Conservation (phyloP, 2,113 vertebrate species). For the Anoplopoma fimbria region DNA sequence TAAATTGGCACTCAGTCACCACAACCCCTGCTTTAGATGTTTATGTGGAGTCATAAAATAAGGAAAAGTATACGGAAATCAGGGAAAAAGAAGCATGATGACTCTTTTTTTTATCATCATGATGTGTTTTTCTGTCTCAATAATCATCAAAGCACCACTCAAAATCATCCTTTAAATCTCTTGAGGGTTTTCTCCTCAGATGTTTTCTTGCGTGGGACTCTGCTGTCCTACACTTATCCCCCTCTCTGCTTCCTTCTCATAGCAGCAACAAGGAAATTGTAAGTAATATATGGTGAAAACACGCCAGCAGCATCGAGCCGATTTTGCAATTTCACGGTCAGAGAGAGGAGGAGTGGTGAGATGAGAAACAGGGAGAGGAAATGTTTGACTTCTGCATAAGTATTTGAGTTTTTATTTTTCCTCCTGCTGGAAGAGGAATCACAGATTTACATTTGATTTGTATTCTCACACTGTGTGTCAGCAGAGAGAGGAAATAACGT, state of each 20-base stretch:
- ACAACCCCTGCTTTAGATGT: neutral
- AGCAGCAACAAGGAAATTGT: constrained; percentile 29
- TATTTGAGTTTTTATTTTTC: neutral
- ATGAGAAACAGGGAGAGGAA: constrained; percentile 37
- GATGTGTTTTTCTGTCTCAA: constrained; percentile 8
- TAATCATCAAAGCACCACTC: constrained; percentile 2
- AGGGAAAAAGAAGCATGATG: neutral
- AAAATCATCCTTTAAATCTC: constrained; percentile 13
- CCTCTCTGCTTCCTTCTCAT: constrained; percentile 25
- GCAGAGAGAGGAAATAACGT: constrained; percentile 44
- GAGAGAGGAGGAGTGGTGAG: constrained; percentile 34
- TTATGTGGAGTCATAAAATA: neutral
- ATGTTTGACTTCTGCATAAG: constrained; percentile 36
- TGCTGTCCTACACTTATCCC: constrained; percentile 39
- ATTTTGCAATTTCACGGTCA: constrained; percentile 67
- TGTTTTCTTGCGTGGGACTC: constrained; percentile 41
- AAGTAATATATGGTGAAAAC: constrained; percentile 51
- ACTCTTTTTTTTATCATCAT: neutral
- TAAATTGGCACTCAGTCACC: neutral
- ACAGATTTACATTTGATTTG: constrained; percentile 64
- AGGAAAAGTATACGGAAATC: neutral
- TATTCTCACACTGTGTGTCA: constrained; percentile 60
- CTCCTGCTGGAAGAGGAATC: constrained; percentile 9
- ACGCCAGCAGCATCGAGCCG: constrained; percentile 48
- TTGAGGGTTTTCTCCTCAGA: constrained; percentile 35